Conservation (phyloP, 2,888 invertebrate genomes). For the Machimus rusticus region DNA sequence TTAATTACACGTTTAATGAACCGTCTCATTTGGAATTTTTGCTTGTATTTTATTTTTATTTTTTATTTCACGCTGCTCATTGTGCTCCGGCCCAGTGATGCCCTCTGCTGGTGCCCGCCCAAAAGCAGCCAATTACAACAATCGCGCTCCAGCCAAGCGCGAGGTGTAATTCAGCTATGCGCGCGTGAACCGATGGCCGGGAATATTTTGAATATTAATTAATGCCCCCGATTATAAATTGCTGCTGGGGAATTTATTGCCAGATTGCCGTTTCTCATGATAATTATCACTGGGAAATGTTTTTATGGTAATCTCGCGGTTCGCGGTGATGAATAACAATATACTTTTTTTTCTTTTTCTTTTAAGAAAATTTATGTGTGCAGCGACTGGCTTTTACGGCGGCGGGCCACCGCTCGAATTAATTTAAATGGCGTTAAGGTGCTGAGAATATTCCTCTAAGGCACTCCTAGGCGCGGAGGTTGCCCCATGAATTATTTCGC, state of each 20-base stretch:
- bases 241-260: background rate
- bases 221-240: constrained; percentile 12
- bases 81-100: background rate
- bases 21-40: constrained; percentile 13
- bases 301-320: background rate
- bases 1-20: constrained; percentile 32
- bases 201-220: constrained; percentile 19
- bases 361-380: background rate
- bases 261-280: constrained; percentile 9
- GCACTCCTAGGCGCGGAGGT: background rate
- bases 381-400: background rate
- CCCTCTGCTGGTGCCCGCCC: background rate
- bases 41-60: background rate
- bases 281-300: constrained; percentile 2
- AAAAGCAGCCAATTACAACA: background rate
- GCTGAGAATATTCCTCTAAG: background rate
- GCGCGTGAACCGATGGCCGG: background rate
- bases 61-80: background rate
- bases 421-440: background rate
- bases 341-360: background rate
- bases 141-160: background rate
- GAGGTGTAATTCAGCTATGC: constrained; percentile 3
- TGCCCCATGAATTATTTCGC: background rate
- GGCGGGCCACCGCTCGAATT: background rate
- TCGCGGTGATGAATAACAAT: background rate